Conservation (phyloP, 2,888 invertebrate species). For the Argyresthia goedartella region DNA sequence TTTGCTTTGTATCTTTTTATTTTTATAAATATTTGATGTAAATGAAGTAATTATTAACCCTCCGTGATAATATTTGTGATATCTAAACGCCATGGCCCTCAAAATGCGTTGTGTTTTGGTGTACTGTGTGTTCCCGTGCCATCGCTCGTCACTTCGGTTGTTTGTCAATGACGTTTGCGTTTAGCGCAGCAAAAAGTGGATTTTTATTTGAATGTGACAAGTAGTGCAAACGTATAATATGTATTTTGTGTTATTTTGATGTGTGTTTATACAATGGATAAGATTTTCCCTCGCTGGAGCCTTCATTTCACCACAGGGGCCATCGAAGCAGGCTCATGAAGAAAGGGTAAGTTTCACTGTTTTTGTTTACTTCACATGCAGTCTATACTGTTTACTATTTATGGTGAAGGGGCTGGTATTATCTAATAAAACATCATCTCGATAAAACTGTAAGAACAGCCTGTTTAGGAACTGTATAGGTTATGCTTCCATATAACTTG, state of each 20-base stretch:
- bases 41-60: constrained; percentile 54
- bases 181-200: constrained; percentile 69
- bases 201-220: constrained; percentile 67
- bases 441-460: constrained; percentile 22
- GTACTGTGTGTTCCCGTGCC: constrained; percentile 61
- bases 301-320: constrained; percentile 58
- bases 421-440: constrained; percentile 27
- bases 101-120: constrained; percentile 59
- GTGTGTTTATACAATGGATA: constrained; percentile 65
- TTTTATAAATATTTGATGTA: constrained; percentile 60
- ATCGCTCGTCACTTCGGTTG: constrained; percentile 67
- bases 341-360: constrained; percentile 68
- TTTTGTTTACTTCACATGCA: constrained; percentile 42
- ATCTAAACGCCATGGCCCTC: constrained; percentile 50
- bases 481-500: constrained; percentile 36
- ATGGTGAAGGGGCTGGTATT: constrained; percentile 24
- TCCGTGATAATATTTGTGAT: constrained; percentile 66
- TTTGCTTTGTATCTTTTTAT: constrained; percentile 69
- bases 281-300: constrained; percentile 56
- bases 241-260: constrained; percentile 54
- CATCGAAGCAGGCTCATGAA: constrained; percentile 67
- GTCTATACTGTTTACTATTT: constrained; percentile 17
- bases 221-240: constrained; percentile 60
- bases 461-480: constrained; percentile 26
- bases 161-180: constrained; percentile 71